Evolutionary conservation across 2,113 vertebrate genomes (phyloP), one percentile per base, ranked within the genome.

Genomic region (Nycticorax nycticorax): DNA sequence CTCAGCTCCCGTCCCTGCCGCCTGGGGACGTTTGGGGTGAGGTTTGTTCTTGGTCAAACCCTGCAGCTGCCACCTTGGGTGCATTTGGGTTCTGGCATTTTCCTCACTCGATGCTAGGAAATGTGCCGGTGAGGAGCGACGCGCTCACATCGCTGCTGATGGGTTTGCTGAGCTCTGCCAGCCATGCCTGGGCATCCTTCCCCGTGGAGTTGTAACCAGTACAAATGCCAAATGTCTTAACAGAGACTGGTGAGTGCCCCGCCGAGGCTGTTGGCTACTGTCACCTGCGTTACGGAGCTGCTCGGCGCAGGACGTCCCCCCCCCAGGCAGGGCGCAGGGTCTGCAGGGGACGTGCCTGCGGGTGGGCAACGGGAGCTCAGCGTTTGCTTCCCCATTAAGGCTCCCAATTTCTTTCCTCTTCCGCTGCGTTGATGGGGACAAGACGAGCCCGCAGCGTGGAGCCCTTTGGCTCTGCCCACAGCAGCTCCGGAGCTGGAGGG

Each of bases 111-210:
- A 7, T 60, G 57, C 64, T 26, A 1, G 23, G 20, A 6, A 9
- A 9, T 1, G 17, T 57, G 23, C 81, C 5, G 48, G 22, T 7
- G 63, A 45, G 62, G 56, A 28, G 62, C 14, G 0, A 12, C 1
- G 12, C 1, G 18, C 27, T 63, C 15, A 0, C 5, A 1, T 30
- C 4, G 1, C 77, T 14, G 48, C 62, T 3, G 45, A 3, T 7
- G n/a, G n/a, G n/a, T n/a, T n/a, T n/a, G 60, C 74, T 6, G 41
- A 39, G 48, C 0, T 1, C 62, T 56, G 45, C 47, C 47, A 6
- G 73, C 53, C 6, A 2, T 21, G 2, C 35, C 55, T 2, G 37
- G 27, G 57, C 56, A 14, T 27, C 48, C 59, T 33, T 71, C 43
- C 63, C 62, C 28, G 14, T 6, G 56, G 63, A 18, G 1, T 1